Evolutionary conservation across 23 tunicate genomes (phyloP).

Genomic region (Phallusia fumigata): DNA sequence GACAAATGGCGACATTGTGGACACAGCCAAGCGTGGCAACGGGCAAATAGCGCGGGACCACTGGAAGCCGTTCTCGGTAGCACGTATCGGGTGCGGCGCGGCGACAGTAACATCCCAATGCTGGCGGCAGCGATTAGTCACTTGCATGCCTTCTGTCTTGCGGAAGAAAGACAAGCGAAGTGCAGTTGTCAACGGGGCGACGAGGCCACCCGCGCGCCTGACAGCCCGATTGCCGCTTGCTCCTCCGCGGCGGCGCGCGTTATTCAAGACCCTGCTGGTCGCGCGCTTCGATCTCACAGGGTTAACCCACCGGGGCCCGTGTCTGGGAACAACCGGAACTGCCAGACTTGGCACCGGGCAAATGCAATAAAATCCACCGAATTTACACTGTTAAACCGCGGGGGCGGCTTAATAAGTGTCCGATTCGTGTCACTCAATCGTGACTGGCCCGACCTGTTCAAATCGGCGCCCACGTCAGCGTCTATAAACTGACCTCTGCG

Average conservation of each 20-base stretch:
- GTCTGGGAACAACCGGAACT: neutral
- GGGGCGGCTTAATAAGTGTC: neutral
- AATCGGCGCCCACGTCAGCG: neutral
- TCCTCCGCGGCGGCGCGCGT: no score
- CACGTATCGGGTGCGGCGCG: neutral
- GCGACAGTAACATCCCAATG: conserved; percentile 1
- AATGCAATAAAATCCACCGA: conserved; percentile 1
- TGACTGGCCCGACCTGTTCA: conserved; percentile 2
- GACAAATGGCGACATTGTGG: neutral
- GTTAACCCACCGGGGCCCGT: neutral
- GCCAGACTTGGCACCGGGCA: neutral
- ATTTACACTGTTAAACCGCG: neutral
- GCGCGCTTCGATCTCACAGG: no score
- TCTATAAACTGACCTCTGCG: neutral
- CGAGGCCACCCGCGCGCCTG: conserved; percentile 10
- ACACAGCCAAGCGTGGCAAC: neutral
- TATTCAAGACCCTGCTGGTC: no score
- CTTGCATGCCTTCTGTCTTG: conserved; percentile 12
- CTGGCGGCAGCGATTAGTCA: conserved; percentile 13
- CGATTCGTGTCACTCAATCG: conserved; percentile 4
- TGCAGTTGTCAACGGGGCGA: conserved; percentile 1
- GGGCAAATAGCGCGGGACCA: neutral
- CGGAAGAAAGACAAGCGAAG: conserved; percentile 5
- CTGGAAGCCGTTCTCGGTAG: neutral
- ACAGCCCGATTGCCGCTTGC: neutral